A percentile compares a stretch with the other conserved stretches of the same genome.
Conservation (phyloP, 2,888 invertebrate species). For the Ferdinandea cuprea region DNA sequence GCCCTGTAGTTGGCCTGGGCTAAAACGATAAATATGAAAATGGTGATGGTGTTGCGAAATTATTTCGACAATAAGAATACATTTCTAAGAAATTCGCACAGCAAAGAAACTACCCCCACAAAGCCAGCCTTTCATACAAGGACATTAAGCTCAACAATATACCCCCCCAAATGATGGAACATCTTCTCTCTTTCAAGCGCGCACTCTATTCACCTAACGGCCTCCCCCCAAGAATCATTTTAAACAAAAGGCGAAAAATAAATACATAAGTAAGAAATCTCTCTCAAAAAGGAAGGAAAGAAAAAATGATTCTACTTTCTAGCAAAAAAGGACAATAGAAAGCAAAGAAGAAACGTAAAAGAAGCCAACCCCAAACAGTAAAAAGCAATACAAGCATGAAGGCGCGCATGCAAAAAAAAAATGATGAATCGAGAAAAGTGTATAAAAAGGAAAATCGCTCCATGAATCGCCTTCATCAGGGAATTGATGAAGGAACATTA, state of each 20-base stretch:
- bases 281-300: conserved; percentile 25
- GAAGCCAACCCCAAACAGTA: conserved; percentile 48
- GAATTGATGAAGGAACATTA: conserved; percentile 70
- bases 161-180: conserved; percentile 6
- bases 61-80: conserved; percentile 49
- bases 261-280: conserved; percentile 61
- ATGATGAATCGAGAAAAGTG: conserved; percentile 21
- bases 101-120: conserved; percentile 1
- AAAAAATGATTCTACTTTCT: conserved; percentile 33
- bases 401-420: conserved; percentile 27
- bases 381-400: conserved; percentile 40
- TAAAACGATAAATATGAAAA: conserved; percentile 35
- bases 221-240: neutral
- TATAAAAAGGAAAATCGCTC: conserved; percentile 51
- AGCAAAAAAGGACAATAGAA: conserved; percentile 60
- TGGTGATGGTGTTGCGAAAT: conserved; percentile 54
- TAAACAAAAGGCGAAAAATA: conserved; percentile 56
- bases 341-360: conserved; percentile 20
- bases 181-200: neutral
- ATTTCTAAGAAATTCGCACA: conserved; percentile 40
- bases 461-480: conserved; percentile 71
- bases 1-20: neutral
- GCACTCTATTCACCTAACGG: neutral
- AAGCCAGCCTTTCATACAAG: conserved; percentile 8
- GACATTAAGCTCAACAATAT: neutral